Base-by-base conservation (phyloP, 1,140 invertebrate species). In the Camponotus vicinus region DNA sequence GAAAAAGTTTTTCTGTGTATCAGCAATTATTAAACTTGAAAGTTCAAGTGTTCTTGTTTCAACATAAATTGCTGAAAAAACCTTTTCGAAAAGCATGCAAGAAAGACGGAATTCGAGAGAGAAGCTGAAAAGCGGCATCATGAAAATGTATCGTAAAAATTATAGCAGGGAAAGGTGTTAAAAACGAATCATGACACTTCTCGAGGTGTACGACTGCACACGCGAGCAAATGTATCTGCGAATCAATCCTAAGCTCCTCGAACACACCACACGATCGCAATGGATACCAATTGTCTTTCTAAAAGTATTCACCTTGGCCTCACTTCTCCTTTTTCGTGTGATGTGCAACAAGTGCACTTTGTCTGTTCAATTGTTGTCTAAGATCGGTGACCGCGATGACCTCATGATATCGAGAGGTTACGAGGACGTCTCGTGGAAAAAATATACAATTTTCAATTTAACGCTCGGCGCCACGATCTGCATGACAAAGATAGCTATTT, bases 401-500 rank as follows among this genome's bases (percentile, higher is more conserved):
- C 66, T 61, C 59, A 42, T 73, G 55, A 73, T 59, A 13, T 69
- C 2, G 32, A 13, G 21, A 75, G 13, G 27, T 55, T 57, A 71
- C 27, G 21, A 37, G 11, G 18, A 55, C 40, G n/a, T 21, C n/a
- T 59, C 42, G 7, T 27, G 45, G n/a, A 27, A 32, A 27, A 32
- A 59, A 66, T 32, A 59, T 34, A 45, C 49, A 37, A 66, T 70
- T 86, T 90, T 85, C 34, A 57, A 86, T 84, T 80, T 85, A 21
- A 45, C 71, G 37, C 83, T 69, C n/a, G 5, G 67, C 82, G 78
- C 73, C 61, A 40, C 40, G 11, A 61, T 92, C 87, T 92, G 90
- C 88, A 92, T 92, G 88, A 92, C 89, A 92, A 89, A 90, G 88
- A 52, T 75, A 64, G 86, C 85, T 83, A 88, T 88, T 90, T 85